Evolutionary conservation across 2,113 vertebrate genomes (phyloP).

Genomic region (Silurus glanis): DNA sequence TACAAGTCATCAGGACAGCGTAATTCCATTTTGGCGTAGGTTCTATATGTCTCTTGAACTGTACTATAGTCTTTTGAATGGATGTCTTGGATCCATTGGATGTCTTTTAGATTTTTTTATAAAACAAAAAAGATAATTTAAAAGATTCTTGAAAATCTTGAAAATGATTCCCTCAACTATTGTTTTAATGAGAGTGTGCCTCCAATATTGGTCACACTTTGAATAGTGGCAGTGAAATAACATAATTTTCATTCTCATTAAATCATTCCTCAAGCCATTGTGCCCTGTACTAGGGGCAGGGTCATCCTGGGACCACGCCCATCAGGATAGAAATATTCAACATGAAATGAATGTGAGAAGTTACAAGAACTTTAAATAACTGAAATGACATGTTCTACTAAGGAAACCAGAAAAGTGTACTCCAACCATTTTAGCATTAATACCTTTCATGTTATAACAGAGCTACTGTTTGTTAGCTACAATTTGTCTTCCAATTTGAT

Average conservation of each 20-base stretch:
- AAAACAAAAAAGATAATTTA: too few relatives aligned
- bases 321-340: not conserved
- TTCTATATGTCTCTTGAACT: not conserved
- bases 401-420: not conserved
- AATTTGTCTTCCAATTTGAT: not conserved
- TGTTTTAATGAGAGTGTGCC: not conserved
- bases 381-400: not conserved
- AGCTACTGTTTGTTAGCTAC: not conserved
- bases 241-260: not conserved
- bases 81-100: too few relatives aligned
- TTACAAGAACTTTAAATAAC: not conserved
- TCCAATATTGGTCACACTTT: not conserved
- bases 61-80: not conserved
- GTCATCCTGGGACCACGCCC: not conserved
- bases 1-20: too few relatives aligned
- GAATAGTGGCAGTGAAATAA: not conserved
- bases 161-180: not conserved
- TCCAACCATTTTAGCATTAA: not conserved
- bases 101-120: too few relatives aligned
- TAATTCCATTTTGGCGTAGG: not conserved
- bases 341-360: not conserved
- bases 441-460: not conserved
- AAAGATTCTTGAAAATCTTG: too few relatives aligned
- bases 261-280: not conserved
- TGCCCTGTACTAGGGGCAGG: not conserved